Percentiles rank a stretch among this genome's conserved stretches.
Conservation (phyloP, 2,113 vertebrate genomes). For the Vireo altiloquus region DNA sequence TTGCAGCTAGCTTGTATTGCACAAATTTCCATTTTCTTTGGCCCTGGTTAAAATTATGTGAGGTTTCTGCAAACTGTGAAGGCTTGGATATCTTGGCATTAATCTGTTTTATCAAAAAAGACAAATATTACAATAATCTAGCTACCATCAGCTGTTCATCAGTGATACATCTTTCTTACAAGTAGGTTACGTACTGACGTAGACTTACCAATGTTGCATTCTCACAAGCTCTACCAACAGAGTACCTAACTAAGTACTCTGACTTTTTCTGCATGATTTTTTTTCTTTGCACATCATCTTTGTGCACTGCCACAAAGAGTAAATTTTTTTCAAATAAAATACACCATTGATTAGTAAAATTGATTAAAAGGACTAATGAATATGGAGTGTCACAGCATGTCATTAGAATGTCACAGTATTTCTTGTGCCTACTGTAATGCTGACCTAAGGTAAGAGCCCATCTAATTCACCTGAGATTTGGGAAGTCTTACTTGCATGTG, state of each 20-base stretch:
- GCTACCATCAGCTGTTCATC: neutral
- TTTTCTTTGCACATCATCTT: neutral
- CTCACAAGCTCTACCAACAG: constrained; percentile 35
- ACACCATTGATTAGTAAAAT: neutral
- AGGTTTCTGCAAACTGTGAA: constrained; percentile 71
- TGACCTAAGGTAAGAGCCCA: neutral
- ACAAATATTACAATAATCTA: constrained; percentile 37
- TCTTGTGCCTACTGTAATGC: neutral
- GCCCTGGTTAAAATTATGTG: constrained; percentile 46
- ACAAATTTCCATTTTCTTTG: constrained; percentile 62
- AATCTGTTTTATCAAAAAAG: constrained; percentile 38
- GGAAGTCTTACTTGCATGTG: constrained; percentile 32
- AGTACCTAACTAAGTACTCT: neutral
- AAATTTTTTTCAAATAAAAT: neutral
- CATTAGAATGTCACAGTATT: neutral
- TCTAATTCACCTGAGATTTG: constrained; percentile 10
- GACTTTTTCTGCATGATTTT: constrained; percentile 20
- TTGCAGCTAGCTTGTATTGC: constrained; percentile 62
- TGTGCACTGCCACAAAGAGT: neutral
- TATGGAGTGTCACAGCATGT: constrained; percentile 22
- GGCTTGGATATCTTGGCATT: constrained; percentile 63
- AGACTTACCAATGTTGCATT: neutral
- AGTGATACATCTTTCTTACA: neutral
- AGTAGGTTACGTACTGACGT: neutral
- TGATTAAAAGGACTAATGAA: constrained; percentile 44